Evolutionary conservation across 2,888 invertebrate genomes (phyloP), one percentile per base, ranked within the genome.

Genomic region (Cosmopolites sordidus): DNA sequence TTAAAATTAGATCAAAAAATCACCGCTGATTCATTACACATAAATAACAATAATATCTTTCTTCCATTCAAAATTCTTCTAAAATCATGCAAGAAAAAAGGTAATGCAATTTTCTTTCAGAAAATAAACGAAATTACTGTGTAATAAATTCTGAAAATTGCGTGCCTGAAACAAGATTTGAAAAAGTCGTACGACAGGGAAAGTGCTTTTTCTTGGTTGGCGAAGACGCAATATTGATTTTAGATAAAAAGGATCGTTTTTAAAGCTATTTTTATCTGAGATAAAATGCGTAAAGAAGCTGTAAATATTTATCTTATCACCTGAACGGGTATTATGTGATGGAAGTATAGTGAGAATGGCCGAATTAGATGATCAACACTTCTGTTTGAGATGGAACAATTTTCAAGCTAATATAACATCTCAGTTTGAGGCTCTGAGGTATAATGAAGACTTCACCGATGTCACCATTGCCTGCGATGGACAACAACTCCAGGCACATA

Each of bases 351-450:
- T 51, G 44, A 50, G 50, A 50, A 71, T 69, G 70, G 66, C 68
- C 33, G 53, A 57, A 39, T 37, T 44, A 17, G 56, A 56, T 54
- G 86, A 87, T 78, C 89, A 89, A 80, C 89, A 89, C 79, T 89
- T 89, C 79, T 89, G 89, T 81, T 82, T 90, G 77, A 83, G 89
- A 78, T 90, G 90, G 90, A 89, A 90, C 80, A 89, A 89, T 80
- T 87, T 87, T 80, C 88, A 88, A 80, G 86, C 87, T 64, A 89
- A 89, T 78, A 87, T 90, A 75, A 86, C 89, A 71, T 86, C 87
- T 74, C 89, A 89, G 76, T 89, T 90, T 78, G 89, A 88, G 78
- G 83, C 86, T 70, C 79, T 90, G 70, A 81, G 89, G 73, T 86
- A 87, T 78, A 87, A 87, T 78, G 89, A 89, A 80, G 87, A 88